phyloP scores from a whole-genome alignment of 2,113 vertebrate species.

The Zootoca vivipara region DNA sequence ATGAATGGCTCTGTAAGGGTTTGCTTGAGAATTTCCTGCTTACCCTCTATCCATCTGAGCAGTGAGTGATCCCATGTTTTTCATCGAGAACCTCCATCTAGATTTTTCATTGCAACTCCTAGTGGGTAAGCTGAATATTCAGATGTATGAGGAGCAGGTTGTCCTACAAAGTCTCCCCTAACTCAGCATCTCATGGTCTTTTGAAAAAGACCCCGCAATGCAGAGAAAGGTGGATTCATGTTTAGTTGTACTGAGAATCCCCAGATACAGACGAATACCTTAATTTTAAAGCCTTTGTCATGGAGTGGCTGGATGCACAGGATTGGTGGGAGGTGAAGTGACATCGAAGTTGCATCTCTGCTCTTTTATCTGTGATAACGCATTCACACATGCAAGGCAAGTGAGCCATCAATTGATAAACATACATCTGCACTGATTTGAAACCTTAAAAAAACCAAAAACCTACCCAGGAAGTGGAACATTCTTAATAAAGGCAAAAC shows the following conservation, averaged over 20 bases:
- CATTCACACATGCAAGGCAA: background rate
- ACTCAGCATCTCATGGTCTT: background rate
- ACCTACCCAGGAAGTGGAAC: background rate
- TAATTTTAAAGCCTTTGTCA: background rate
- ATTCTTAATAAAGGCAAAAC: background rate
- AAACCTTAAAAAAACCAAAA: too few species aligned
- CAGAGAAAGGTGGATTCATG: background rate
- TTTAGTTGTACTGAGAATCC: background rate
- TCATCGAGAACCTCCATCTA: background rate
- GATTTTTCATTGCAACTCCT: background rate
- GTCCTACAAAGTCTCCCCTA: background rate
- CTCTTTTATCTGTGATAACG: background rate
- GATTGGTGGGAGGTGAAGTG: too few species aligned
- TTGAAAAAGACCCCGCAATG: background rate
- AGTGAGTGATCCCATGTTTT: background rate
- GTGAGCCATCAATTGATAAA: background rate
- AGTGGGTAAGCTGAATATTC: background rate
- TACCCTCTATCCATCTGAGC: background rate
- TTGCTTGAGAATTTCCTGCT: background rate
- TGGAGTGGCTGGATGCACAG: too few species aligned
- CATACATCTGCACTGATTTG: background rate
- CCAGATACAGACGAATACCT: background rate
- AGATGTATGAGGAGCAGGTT: background rate
- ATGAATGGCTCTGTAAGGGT: background rate
- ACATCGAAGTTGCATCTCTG: background rate